A percentile compares a stretch with the other conserved stretches of the same genome.
These are phyloP conservation scores for Synergus laeviventris DNA, from an alignment of 2,888 invertebrate species.

Conservation along the genomic window DNA sequence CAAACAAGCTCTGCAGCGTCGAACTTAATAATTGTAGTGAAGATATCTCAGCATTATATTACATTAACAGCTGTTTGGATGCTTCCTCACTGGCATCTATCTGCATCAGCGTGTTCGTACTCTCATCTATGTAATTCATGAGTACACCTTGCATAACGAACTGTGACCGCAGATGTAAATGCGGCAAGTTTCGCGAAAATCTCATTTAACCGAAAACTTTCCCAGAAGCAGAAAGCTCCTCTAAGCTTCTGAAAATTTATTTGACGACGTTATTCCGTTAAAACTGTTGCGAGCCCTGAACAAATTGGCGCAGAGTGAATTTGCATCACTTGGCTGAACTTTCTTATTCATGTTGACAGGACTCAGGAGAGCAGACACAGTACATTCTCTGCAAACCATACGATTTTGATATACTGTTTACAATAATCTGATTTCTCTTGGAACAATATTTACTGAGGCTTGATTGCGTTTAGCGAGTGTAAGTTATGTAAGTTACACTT, in stretches of 20 bases:
- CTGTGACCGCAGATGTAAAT: slow-evolving; percentile 38
- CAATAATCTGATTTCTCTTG: not conserved
- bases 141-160: slow-evolving; percentile 34
- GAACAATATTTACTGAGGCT: not conserved
- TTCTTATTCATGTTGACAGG: slow-evolving; percentile 35
- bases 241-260: slow-evolving; percentile 40
- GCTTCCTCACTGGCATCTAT: slow-evolving; percentile 14
- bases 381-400: not conserved
- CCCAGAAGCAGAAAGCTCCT: slow-evolving; percentile 21
- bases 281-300: slow-evolving; percentile 30
- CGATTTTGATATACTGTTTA: not conserved
- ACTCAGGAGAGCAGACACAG: not conserved
- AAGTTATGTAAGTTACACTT: too few species aligned
- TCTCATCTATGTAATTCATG: slow-evolving; percentile 39
- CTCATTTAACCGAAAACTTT: slow-evolving; percentile 35
- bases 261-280: slow-evolving; percentile 36
- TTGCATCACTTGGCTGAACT: slow-evolving; percentile 26
- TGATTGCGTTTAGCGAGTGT: not conserved
- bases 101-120: slow-evolving; percentile 23
- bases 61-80: slow-evolving; percentile 4
- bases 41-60: slow-evolving; percentile 36
- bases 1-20: not conserved
- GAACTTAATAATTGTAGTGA: slow-evolving; percentile 23
- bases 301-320: slow-evolving; percentile 30
- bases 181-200: slow-evolving; percentile 39